Evolutionary conservation across 2,113 vertebrate species (phyloP).

Genomic region (Salvator merianae): DNA sequence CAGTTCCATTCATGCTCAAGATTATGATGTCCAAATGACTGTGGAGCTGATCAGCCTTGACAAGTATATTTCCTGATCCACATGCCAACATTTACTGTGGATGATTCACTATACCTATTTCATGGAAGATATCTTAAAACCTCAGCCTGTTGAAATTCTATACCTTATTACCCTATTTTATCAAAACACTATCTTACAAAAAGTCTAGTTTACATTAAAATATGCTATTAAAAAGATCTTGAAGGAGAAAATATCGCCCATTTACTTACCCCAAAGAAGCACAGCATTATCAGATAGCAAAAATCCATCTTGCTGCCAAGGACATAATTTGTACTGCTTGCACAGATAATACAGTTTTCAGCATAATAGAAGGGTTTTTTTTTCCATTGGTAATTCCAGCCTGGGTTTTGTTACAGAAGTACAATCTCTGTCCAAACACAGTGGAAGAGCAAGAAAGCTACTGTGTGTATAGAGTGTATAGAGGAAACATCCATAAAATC

Average conservation of each 20-base stretch:
- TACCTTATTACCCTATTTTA: neutral
- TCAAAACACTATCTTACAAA: neutral
- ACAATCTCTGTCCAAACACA: no score
- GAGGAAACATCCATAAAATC: no score
- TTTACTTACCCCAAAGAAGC: no score
- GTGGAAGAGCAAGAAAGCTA: no score
- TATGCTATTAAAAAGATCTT: neutral
- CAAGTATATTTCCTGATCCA: neutral
- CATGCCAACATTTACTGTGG: slow-evolving; percentile 17
- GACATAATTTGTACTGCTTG: no score
- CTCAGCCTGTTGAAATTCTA: neutral
- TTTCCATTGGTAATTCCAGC: no score
- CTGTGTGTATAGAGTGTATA: no score
- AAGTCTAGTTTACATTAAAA: slow-evolving; percentile 7
- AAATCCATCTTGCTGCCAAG: no score
- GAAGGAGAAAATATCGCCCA: neutral
- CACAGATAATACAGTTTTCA: no score
- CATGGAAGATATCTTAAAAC: neutral
- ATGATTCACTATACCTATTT: slow-evolving; percentile 10
- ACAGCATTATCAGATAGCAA: no score
- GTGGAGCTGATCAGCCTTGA: slow-evolving; percentile 10
- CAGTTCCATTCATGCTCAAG: slow-evolving; percentile 20
- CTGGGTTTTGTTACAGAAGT: no score
- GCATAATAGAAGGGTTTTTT: no score
- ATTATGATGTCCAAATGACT: slow-evolving; percentile 3